A percentile compares a stretch with the other conserved stretches of the same genome.
These are phyloP conservation scores for Beroe ovata DNA, from an alignment of 37 sponge, comb jelly and placozoan genomes.

Conservation along the genomic window DNA sequence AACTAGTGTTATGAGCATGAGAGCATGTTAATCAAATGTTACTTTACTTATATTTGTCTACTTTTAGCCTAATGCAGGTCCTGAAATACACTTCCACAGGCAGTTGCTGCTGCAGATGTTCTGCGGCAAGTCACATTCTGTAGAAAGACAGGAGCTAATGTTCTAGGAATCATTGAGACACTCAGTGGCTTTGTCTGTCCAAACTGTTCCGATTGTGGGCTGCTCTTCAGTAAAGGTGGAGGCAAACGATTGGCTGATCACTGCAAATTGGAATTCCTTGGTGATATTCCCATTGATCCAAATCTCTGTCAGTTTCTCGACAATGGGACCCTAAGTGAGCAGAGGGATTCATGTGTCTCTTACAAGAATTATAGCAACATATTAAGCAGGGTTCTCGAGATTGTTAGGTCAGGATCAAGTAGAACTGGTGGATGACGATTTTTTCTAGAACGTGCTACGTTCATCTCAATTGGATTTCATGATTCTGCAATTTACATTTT, in stretches of 20 bases:
- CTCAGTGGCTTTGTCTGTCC: slow-evolving; percentile 71
- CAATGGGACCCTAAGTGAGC: not conserved
- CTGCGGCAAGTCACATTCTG: slow-evolving; percentile 69
- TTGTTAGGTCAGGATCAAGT: not conserved
- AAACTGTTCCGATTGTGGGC: slow-evolving; percentile 63
- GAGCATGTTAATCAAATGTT: too few relatives aligned
- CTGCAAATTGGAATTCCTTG: slow-evolving; percentile 57
- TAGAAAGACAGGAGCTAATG: slow-evolving; percentile 35
- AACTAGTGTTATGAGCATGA: too few relatives aligned
- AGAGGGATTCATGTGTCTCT: slow-evolving; percentile 8
- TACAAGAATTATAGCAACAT: slow-evolving; percentile 16
- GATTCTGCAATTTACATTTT: too few relatives aligned
- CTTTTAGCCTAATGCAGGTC: too few relatives aligned
- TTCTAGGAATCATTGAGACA: slow-evolving; percentile 67
- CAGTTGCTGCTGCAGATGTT: slow-evolving; percentile 68
- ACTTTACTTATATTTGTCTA: too few relatives aligned
- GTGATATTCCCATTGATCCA: slow-evolving; percentile 52
- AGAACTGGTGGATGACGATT: not conserved
- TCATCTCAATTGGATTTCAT: too few relatives aligned
- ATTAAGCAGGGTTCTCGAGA: not conserved
- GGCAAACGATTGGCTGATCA: slow-evolving; percentile 57
- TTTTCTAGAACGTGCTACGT: too few relatives aligned
- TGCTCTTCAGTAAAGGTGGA: slow-evolving; percentile 61
- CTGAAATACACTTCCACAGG: slow-evolving; percentile 61
- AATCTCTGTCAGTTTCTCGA: slow-evolving; percentile 20